Conservation (phyloP, 2,888 invertebrate species). For the Leuctra nigra region DNA sequence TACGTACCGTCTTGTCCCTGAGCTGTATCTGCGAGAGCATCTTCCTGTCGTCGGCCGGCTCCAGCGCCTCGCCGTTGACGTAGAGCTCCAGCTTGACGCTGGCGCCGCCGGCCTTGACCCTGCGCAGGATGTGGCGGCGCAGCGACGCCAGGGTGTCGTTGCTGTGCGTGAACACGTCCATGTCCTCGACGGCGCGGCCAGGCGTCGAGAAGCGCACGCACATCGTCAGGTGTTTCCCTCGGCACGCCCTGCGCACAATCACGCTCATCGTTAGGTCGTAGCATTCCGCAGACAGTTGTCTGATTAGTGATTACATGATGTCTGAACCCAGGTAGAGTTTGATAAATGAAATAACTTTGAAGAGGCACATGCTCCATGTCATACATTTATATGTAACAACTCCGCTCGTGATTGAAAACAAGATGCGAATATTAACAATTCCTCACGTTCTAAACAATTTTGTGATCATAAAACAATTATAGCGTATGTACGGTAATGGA, state of each 20-base stretch:
- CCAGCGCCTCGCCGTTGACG: constrained; percentile 81
- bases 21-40: constrained; percentile 78
- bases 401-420: too few relatives aligned
- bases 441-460: too few relatives aligned
- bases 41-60: constrained; percentile 81
- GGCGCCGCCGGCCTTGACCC: constrained; percentile 50
- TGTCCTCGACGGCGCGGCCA: constrained; percentile 76
- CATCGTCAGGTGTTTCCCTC: constrained; percentile 83
- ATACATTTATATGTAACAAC: too few relatives aligned
- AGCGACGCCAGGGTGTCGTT: constrained; percentile 89
- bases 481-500: too few relatives aligned
- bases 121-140: constrained; percentile 66
- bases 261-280: too few relatives aligned
- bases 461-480: too few relatives aligned
- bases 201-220: constrained; percentile 83
- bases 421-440: too few relatives aligned
- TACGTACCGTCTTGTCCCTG: constrained; percentile 77
- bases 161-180: constrained; percentile 87
- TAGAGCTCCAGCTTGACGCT: constrained; percentile 87
- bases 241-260: constrained; percentile 64
- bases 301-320: too few relatives aligned
- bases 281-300: too few relatives aligned
- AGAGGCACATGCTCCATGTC: too few relatives aligned
- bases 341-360: too few relatives aligned
- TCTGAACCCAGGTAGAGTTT: too few relatives aligned